A percentile compares a stretch with the other conserved stretches of the same genome.
Evolutionary conservation across 2,113 vertebrate species (phyloP).

Genomic region (Lipotes vexillifer): DNA sequence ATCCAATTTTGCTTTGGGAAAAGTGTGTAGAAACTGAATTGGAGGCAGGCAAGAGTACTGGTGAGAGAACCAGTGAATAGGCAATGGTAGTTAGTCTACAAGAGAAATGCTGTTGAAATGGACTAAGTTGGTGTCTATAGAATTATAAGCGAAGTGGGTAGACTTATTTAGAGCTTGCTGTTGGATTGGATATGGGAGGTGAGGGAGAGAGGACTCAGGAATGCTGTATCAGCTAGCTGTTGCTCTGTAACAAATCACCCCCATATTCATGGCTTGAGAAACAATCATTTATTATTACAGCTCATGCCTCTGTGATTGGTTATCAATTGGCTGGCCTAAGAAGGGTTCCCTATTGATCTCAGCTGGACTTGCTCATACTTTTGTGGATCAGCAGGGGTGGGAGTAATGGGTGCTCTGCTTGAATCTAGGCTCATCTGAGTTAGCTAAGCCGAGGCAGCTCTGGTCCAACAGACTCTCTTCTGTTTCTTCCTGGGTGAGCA

Average conservation of each 20-base stretch:
- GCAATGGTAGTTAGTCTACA: accelerated
- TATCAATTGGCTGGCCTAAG: background rate
- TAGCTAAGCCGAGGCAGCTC: background rate
- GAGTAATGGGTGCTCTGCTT: background rate
- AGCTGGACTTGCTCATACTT: background rate
- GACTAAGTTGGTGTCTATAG: background rate
- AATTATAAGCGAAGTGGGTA: background rate
- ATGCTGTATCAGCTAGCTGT: background rate
- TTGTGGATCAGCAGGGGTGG: background rate
- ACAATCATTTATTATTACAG: background rate
- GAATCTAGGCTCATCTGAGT: background rate
- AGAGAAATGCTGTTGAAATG: background rate
- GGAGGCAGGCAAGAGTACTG: background rate
- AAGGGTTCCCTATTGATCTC: background rate
- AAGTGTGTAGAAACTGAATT: background rate
- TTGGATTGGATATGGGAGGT: background rate
- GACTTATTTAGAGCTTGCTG: background rate
- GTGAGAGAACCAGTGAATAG: background rate
- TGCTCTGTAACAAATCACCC: background rate
- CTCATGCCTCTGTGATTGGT: background rate
- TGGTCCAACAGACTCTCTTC: background rate
- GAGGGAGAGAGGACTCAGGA: background rate
- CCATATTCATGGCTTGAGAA: background rate
- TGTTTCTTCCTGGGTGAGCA: background rate
- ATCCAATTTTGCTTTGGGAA: background rate